These are phyloP conservation scores for Chaetogeoica ovagalla DNA, from an alignment of 2,888 invertebrate genomes.

Conservation along the genomic window DNA sequence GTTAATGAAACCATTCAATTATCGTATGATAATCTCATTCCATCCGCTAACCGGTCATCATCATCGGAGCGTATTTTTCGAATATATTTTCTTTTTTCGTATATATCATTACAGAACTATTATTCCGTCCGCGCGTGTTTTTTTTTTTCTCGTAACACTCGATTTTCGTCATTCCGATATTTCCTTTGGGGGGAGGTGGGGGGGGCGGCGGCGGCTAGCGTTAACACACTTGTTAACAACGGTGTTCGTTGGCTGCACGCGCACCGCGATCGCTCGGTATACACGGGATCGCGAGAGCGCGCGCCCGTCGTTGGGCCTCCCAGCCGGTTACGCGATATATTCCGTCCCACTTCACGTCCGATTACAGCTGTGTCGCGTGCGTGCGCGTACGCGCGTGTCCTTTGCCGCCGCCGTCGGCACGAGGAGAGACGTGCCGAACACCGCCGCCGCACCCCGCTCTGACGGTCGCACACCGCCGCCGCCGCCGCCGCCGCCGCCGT, in stretches of 20 bases:
- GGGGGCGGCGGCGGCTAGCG: no score
- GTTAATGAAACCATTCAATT: no score
- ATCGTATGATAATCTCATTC: no score
- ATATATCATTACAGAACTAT: no score
- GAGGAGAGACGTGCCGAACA: background rate
- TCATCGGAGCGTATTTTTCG: no score
- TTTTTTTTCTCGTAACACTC: no score
- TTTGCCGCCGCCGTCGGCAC: conserved; percentile 13
- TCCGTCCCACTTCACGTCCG: conserved; percentile 52
- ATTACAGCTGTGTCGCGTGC: conserved; percentile 28
- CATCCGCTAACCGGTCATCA: no score
- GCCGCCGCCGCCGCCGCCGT: conserved; percentile 2
- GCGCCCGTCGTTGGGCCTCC: background rate
- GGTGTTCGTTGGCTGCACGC: no score
- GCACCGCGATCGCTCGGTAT: conserved; percentile 38
- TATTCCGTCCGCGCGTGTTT: no score
- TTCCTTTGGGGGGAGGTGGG: no score
- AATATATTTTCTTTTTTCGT: no score
- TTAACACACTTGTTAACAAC: conserved; percentile 48
- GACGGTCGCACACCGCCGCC: background rate
- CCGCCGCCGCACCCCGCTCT: background rate
- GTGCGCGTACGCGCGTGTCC: conserved; percentile 28
- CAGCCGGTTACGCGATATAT: conserved; percentile 19
- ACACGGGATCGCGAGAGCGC: background rate
- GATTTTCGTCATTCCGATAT: no score